A percentile compares a stretch with the other conserved stretches of the same genome.
phyloP scores from a whole-genome alignment of 2,888 invertebrate genomes.

The Synergus japonicus region DNA sequence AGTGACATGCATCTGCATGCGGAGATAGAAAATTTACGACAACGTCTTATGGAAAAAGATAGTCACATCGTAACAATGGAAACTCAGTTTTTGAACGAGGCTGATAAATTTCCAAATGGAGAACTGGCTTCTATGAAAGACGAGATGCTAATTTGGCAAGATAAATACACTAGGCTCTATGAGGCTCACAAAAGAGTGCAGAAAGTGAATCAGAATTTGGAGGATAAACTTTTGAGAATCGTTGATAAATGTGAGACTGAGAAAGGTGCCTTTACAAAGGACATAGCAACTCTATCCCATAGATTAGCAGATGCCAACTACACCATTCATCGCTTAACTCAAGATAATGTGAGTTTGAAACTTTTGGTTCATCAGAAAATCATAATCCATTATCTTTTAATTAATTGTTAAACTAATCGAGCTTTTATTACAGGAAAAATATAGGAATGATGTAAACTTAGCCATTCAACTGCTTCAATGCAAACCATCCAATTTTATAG shows the following conservation, averaged over 20 bases:
- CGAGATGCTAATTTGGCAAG: slow-evolving; percentile 92
- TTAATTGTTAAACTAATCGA: slow-evolving; percentile 1
- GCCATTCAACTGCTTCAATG: slow-evolving; percentile 96
- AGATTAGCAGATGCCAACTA: slow-evolving; percentile 91
- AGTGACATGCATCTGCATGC: slow-evolving; percentile 87
- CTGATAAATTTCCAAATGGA: slow-evolving; percentile 82
- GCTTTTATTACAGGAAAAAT: slow-evolving; percentile 87
- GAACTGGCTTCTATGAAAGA: slow-evolving; percentile 89
- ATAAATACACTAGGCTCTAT: slow-evolving; percentile 92
- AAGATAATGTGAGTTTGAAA: slow-evolving; percentile 87
- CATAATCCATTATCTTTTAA: slow-evolving; percentile 40
- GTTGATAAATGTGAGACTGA: slow-evolving; percentile 96
- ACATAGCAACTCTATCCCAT: slow-evolving; percentile 90
- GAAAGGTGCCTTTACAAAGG: slow-evolving; percentile 90
- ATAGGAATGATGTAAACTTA: slow-evolving; percentile 94
- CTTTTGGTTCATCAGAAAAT: slow-evolving; percentile 38
- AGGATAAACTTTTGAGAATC: slow-evolving; percentile 94
- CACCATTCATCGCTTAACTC: slow-evolving; percentile 88
- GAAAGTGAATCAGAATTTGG: slow-evolving; percentile 95
- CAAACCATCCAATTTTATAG: slow-evolving; percentile 95
- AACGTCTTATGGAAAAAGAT: slow-evolving; percentile 89
- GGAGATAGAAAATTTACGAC: slow-evolving; percentile 92
- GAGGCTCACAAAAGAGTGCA: slow-evolving; percentile 96
- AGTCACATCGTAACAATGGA: slow-evolving; percentile 92
- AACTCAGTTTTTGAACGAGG: slow-evolving; percentile 89